Evolutionary conservation across 2,888 invertebrate genomes (phyloP).

Genomic region (Trachelus stipa): DNA sequence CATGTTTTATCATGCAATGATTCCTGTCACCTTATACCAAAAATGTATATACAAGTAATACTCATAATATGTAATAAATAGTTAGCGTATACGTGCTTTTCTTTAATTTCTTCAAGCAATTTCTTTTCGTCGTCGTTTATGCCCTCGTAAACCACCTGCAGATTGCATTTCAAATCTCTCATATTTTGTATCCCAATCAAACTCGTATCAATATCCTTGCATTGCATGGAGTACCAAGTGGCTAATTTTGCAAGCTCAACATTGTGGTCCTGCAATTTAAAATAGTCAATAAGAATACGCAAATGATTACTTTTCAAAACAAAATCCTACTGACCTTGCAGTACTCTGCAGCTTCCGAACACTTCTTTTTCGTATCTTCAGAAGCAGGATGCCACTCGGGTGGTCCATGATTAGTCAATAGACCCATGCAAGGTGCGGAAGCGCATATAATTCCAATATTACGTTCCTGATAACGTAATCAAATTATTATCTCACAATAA

Average conservation of each 20-base stretch:
- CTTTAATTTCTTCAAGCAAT: conserved; percentile 73
- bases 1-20: not conserved
- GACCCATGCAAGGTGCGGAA: conserved; percentile 84
- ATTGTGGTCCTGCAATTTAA: conserved; percentile 66
- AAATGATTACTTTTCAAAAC: conserved; percentile 3
- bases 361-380: conserved; percentile 72
- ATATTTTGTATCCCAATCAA: conserved; percentile 82
- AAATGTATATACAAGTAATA: not conserved
- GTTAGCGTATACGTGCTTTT: conserved; percentile 68
- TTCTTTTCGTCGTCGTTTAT: conserved; percentile 75
- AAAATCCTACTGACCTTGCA: conserved; percentile 71
- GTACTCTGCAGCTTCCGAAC: conserved; percentile 73
- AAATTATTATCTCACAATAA: conserved; percentile 16
- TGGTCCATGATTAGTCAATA: conserved; percentile 81
- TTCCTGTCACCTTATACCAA: not conserved
- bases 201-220: conserved; percentile 74
- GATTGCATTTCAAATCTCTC: conserved; percentile 73
- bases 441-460: conserved; percentile 88
- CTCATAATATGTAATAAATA: not conserved
- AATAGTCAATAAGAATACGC: not conserved
- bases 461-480: conserved; percentile 68
- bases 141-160: conserved; percentile 75
- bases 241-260: conserved; percentile 81
- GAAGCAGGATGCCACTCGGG: conserved; percentile 85
- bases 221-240: conserved; percentile 74